Base-by-base conservation (phyloP, 2,888 invertebrate genomes). In the Cheilosia vulpina region DNA sequence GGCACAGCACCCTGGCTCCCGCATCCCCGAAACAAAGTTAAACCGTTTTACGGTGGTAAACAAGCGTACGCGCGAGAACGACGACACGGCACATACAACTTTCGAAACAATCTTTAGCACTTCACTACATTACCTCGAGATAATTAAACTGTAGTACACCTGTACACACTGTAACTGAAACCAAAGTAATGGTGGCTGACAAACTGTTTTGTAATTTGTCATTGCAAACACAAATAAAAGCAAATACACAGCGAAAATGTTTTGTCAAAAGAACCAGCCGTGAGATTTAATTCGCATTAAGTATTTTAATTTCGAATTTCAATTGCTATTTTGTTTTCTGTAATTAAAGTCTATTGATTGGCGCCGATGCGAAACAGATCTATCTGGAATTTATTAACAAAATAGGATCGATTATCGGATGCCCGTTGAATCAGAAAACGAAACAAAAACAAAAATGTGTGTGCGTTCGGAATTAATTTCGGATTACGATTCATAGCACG, bases 71-170 rank as follows among this genome's bases (percentile, higher is more conserved):
- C 69, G 58, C 65, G 57, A 38, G 13, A 13, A 58, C 58, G 47
- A 77, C 60, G 58, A 21, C n/a, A 41, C n/a, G 58, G 19, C 24
- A 24, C 71, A 80, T 72, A 76, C 76, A 76, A 85, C 76, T 85
- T 85, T 66, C 17, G 43, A 71, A 85, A 76, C 84, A 85, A 85
- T 80, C 66, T 79, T 85, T 68, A 55, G 80, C 84, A 85, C 84
- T 80, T 76, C 76, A 71, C 60, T 80, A 76, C 71, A 80, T 76
- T 80, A 80, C 80, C 80, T 72, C 55, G 62, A 68, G 80, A 76
- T 72, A 85, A 85, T 85, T 85, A 80, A 85, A 69, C 47, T 53
- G 38, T 31, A 55, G n/a, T 53, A 55, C 53, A 68, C 43, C 52
- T 62, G 47, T 27, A 65, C 27, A 65, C 45, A 17, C 34, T 19